Base-by-base conservation (phyloP, 1,140 invertebrate genomes). In the Diploscapter pachys region DNA sequence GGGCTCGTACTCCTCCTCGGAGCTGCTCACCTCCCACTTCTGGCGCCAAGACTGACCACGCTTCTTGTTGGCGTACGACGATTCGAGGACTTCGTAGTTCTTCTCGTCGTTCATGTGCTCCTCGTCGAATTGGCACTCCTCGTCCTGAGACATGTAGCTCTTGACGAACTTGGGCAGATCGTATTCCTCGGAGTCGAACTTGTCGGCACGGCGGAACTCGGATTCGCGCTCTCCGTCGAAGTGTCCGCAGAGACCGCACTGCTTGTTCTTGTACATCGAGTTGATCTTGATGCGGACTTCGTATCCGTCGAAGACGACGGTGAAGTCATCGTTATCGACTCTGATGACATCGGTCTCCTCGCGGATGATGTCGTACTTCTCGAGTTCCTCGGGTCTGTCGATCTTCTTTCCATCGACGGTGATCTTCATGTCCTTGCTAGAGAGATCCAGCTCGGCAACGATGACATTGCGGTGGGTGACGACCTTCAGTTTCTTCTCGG, bases 211-310 rank as follows among this genome's bases (percentile, higher is more conserved):
- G 52, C 66, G 57, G 67, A 75, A 75, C 55, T 75, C 73, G 67
- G 54, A 70, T 31, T 65, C 63, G 67, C 71, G 70, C 73, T 75
- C 73, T 75, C 66, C 66, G 53, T 75, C 73, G 67, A 56, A 75
- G 68, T 75, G 73, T 71, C 73, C 73, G 67, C 73, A 75, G n/a
- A 75, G 66, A 70, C 73, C 73, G 63, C 73, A 75, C 66, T 75
- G 73, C 66, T 75, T 75, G 73, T 75, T 75, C 66, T 69, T 75
- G 73, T 63, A 75, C 51, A 70, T 54, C 13, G 57, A 50, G 50
- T 57, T 63, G 6, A 75, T 49, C 9, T 75, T 51, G 53, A 75
- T 63, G 50, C 54, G 51, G 59, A 68, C 73, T n/a, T 69, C 57
- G 73, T 55, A 13, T 71, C 73, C 73, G 66, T 75, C 67, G 67